Percentiles rank a stretch among this genome's conserved stretches.
Evolutionary conservation across 2,888 invertebrate species (phyloP).

Genomic region (Calephelis perditalis): DNA sequence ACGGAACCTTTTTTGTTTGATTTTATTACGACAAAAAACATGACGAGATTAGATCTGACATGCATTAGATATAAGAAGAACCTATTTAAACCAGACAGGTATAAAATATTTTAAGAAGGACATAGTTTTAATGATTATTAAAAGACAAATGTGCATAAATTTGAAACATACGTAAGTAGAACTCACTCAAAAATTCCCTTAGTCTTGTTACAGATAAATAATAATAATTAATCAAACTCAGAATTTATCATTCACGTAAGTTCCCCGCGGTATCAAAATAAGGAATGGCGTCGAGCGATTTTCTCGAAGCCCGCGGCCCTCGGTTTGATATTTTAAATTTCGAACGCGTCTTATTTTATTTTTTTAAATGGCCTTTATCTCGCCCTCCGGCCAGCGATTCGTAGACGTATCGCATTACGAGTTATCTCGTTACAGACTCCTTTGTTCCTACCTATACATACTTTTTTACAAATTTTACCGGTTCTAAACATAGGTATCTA

Average conservation of each 20-base stretch:
- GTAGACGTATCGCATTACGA: constrained; percentile 70
- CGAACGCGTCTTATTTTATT: constrained; percentile 48
- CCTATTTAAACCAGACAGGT: constrained; percentile 32
- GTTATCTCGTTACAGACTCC: constrained; percentile 64
- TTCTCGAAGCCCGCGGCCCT: constrained; percentile 35
- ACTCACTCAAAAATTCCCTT: too few species aligned
- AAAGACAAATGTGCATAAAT: not conserved
- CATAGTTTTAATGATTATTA: not conserved
- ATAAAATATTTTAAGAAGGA: constrained; percentile 9
- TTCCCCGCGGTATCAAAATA: constrained; percentile 22
- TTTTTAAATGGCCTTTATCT: constrained; percentile 63
- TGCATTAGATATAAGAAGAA: constrained; percentile 66
- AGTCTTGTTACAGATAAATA: not conserved
- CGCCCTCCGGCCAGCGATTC: constrained; percentile 63
- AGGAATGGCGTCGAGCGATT: constrained; percentile 22
- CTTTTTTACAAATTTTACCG: constrained; percentile 52
- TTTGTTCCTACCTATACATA: constrained; percentile 45
- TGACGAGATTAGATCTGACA: constrained; percentile 63
- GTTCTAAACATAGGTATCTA: constrained; percentile 38
- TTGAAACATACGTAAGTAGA: not conserved
- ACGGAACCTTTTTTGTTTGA: constrained; percentile 60
- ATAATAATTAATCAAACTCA: constrained; percentile 13
- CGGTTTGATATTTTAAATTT: constrained; percentile 64
- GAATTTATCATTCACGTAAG: constrained; percentile 17
- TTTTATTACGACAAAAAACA: constrained; percentile 59